phyloP scores from a whole-genome alignment of 2,797 vertebrate genomes.

The Trachurus trachurus region DNA sequence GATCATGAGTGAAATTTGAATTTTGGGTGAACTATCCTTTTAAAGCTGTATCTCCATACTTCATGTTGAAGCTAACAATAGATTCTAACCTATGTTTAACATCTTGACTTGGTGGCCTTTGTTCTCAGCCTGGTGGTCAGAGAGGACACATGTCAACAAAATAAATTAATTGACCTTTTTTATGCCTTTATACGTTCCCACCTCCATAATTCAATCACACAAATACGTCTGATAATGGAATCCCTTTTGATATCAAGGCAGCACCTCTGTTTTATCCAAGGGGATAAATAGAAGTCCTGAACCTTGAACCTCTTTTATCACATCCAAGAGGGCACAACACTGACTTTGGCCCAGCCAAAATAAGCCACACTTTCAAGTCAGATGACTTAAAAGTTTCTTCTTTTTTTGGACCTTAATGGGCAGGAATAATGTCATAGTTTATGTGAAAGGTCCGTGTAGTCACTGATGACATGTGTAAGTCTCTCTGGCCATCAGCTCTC shows the following conservation, averaged over 20 bases:
- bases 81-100: conserved; percentile 29
- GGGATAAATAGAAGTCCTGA: not conserved
- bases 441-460: conserved; percentile 24
- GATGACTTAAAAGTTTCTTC: no score
- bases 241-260: not conserved
- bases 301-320: not conserved
- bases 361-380: not conserved
- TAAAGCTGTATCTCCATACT: not conserved
- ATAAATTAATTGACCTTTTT: conserved; percentile 11
- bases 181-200: not conserved
- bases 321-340: no score
- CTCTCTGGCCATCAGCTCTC: conserved; percentile 61
- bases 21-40: no score
- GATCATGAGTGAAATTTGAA: no score
- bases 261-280: not conserved
- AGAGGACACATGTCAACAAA: conserved; percentile 70
- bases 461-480: conserved; percentile 70
- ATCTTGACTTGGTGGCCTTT: conserved; percentile 31
- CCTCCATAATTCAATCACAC: not conserved
- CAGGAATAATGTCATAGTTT: not conserved
- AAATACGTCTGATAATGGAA: not conserved
- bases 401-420: no score
- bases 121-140: conserved; percentile 44
- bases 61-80: conserved; percentile 3
- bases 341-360: not conserved